Percentiles rank a stretch among this genome's conserved stretches.
Conservation (phyloP, 2,888 invertebrate species). For the Imbricaverruca yamaguchii region DNA sequence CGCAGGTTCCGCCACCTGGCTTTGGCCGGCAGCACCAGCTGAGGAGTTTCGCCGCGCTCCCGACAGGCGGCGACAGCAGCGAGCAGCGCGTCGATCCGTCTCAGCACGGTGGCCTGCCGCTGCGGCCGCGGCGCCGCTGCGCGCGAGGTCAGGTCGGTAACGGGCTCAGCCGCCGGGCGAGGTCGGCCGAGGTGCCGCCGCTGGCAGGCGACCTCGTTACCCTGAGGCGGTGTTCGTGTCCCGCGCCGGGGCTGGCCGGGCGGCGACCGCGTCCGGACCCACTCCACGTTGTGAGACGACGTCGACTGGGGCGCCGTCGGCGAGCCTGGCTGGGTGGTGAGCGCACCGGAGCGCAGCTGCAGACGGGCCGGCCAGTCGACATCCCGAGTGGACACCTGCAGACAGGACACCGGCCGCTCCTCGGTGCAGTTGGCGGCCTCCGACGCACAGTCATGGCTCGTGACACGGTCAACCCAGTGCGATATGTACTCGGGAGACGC, state of each 20-base stretch:
- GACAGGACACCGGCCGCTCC: too few relatives aligned
- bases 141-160: not conserved
- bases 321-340: too few relatives aligned
- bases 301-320: too few relatives aligned
- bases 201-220: not conserved
- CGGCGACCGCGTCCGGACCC: not conserved
- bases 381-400: too few relatives aligned
- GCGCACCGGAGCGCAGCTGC: too few relatives aligned
- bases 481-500: too few relatives aligned
- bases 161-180: not conserved
- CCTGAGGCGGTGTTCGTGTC: not conserved
- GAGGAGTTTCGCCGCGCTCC: not conserved
- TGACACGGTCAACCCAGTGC: too few relatives aligned
- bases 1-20: not conserved
- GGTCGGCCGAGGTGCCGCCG: not conserved
- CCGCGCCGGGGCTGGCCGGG: not conserved
- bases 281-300: too few relatives aligned
- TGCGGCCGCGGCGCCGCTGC: not conserved
- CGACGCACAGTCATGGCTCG: too few relatives aligned
- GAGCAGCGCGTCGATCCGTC: constrained; percentile 11
- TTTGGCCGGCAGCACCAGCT: not conserved
- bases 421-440: too few relatives aligned
- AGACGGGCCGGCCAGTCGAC: too few relatives aligned
- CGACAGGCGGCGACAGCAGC: not conserved
- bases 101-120: not conserved